A percentile compares a stretch with the other conserved stretches of the same genome.
Evolutionary conservation across 2,113 vertebrate genomes (phyloP).

Genomic region (Tapirus terrestris): DNA sequence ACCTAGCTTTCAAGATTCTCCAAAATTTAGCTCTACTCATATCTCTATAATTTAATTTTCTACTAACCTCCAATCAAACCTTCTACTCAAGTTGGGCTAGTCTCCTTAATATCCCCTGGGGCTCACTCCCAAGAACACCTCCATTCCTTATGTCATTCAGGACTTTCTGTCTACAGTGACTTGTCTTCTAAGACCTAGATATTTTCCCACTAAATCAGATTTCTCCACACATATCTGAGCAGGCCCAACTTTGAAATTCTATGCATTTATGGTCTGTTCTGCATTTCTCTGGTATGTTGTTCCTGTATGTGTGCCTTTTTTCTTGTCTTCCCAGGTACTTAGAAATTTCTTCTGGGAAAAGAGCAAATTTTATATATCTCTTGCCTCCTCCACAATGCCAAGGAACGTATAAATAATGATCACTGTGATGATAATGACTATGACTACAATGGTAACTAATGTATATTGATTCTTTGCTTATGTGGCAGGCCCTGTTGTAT

Average conservation of each 20-base stretch:
- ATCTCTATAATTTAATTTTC: background rate
- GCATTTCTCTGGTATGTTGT: background rate
- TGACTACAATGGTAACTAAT: background rate
- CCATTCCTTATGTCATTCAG: background rate
- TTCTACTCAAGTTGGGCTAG: background rate
- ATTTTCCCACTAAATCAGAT: background rate
- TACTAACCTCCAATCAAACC: background rate
- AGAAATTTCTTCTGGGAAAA: background rate
- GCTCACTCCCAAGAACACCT: fast-evolving
- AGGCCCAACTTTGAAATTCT: background rate
- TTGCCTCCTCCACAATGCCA: background rate
- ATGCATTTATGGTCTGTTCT: background rate
- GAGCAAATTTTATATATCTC: background rate
- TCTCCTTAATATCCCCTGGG: background rate
- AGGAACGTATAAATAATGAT: background rate
- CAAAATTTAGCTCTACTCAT: background rate
- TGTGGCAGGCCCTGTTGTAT: background rate
- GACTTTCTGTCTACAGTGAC: background rate
- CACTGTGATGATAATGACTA: background rate
- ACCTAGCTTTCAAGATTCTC: background rate
- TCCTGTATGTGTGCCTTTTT: background rate
- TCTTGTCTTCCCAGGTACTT: background rate
- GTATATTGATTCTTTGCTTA: background rate
- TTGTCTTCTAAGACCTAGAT: background rate
- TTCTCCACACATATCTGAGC: background rate